A percentile compares a stretch with the other conserved stretches of the same genome.
phyloP scores from a whole-genome alignment of 2,888 invertebrate species.

The Cephus sareptanus region DNA sequence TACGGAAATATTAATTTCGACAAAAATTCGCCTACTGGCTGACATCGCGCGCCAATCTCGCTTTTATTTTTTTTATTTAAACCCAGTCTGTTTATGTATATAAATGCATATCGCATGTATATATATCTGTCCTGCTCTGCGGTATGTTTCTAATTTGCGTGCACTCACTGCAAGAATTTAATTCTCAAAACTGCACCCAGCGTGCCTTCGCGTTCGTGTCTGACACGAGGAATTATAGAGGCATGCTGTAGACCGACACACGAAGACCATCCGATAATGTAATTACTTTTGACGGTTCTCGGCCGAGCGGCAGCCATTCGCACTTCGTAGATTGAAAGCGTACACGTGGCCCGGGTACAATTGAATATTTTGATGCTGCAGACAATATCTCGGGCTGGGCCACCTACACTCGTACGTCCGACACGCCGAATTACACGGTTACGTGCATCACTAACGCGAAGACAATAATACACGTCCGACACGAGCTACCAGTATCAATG shows the following conservation, averaged over 20 bases:
- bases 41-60: constrained; percentile 15
- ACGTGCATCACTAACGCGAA: neutral
- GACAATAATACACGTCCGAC: constrained; percentile 11
- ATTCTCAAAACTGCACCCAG: constrained; percentile 45
- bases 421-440: constrained; percentile 7
- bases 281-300: constrained; percentile 51
- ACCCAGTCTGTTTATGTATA: neutral
- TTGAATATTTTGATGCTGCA: constrained; percentile 47
- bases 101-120: neutral
- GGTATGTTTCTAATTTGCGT: constrained; percentile 50
- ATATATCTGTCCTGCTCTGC: neutral
- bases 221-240: neutral
- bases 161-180: constrained; percentile 50
- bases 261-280: constrained; percentile 39
- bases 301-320: constrained; percentile 42
- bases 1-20: neutral
- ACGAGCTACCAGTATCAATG: constrained; percentile 13
- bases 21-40: neutral
- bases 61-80: constrained; percentile 26
- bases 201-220: constrained; percentile 20
- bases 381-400: constrained; percentile 21
- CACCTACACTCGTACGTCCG: constrained; percentile 21
- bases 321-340: constrained; percentile 42
- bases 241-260: neutral
- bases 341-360: constrained; percentile 32